phyloP scores from a whole-genome alignment of 1,140 invertebrate genomes.

The Atopsyche davidsoni region DNA sequence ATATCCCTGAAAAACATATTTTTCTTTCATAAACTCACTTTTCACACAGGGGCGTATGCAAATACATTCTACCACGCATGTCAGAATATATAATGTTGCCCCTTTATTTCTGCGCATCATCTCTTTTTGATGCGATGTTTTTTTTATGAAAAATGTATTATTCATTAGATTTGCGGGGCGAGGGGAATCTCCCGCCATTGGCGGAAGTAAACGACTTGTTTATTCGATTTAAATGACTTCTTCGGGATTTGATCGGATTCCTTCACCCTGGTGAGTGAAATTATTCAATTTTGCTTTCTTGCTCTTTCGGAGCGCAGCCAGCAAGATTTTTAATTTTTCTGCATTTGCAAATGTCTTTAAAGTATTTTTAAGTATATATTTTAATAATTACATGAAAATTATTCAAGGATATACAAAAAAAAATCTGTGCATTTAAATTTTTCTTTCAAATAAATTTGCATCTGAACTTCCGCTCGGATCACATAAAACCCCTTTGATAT shows the following conservation, averaged over 20 bases:
- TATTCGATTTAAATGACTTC: slow-evolving; percentile 28
- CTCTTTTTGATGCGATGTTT: slow-evolving; percentile 27
- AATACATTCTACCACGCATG: slow-evolving; percentile 28
- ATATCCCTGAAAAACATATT: slow-evolving; percentile 22
- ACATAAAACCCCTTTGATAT: too few species aligned
- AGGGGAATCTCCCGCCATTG: slow-evolving; percentile 16
- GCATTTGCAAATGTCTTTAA: too few species aligned
- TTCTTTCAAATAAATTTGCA: too few species aligned
- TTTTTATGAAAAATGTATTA: slow-evolving; percentile 28
- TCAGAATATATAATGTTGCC: slow-evolving; percentile 27
- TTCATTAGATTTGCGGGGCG: slow-evolving; percentile 26
- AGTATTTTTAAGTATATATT: too few species aligned
- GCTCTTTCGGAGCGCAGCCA: too few species aligned
- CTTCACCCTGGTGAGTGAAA: too few species aligned
- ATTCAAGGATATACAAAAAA: too few species aligned
- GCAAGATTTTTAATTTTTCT: too few species aligned
- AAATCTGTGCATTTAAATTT: too few species aligned
- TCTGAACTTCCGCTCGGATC: too few species aligned
- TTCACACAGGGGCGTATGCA: slow-evolving; percentile 27
- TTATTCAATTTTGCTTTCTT: too few species aligned
- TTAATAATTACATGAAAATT: too few species aligned
- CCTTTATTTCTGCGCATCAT: slow-evolving; percentile 30
- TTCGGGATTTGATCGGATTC: slow-evolving; percentile 5
- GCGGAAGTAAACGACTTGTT: slow-evolving; percentile 29
- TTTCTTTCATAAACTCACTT: slow-evolving; percentile 27